Conservation (phyloP, 2,113 vertebrate species). For the Caretta caretta region DNA sequence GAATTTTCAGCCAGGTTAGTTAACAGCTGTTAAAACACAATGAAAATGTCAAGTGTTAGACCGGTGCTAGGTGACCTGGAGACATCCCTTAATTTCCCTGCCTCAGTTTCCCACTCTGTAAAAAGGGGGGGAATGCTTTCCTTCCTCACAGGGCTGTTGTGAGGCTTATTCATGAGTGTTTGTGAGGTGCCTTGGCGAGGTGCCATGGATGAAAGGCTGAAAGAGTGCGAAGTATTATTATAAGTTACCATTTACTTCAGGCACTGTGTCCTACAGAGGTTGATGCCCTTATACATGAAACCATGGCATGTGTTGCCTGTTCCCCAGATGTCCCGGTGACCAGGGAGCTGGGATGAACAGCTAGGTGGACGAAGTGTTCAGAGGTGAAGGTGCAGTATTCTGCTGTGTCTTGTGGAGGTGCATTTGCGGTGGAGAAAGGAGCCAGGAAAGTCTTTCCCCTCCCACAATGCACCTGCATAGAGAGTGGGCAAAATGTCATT, state of each 20-base stretch:
- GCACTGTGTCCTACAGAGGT: not conserved
- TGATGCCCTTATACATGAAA: not conserved
- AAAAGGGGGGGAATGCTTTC: not conserved
- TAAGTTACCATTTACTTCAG: not conserved
- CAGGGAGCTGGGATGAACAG: not conserved
- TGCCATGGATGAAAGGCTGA: rapidly evolving
- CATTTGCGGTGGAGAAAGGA: not conserved
- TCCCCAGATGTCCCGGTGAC: not conserved
- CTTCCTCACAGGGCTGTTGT: not conserved
- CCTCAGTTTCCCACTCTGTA: not conserved
- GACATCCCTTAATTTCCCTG: not conserved
- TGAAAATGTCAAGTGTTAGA: not conserved
- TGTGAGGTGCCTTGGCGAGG: rapidly evolving
- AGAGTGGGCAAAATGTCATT: not conserved
- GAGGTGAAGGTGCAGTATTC: not conserved
- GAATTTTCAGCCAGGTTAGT: not conserved
- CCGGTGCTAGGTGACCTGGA: rapidly evolving
- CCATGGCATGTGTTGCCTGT: not conserved
- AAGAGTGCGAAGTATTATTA: not conserved
- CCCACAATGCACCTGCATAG: not conserved
- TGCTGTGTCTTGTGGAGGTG: not conserved
- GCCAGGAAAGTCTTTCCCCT: not conserved
- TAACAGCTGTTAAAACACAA: not conserved
- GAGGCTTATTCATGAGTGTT: not conserved
- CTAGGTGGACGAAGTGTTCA: not conserved